These are phyloP conservation scores for Smutsia temminckii DNA, from an alignment of 2,797 vertebrate species.

Conservation along the genomic window DNA sequence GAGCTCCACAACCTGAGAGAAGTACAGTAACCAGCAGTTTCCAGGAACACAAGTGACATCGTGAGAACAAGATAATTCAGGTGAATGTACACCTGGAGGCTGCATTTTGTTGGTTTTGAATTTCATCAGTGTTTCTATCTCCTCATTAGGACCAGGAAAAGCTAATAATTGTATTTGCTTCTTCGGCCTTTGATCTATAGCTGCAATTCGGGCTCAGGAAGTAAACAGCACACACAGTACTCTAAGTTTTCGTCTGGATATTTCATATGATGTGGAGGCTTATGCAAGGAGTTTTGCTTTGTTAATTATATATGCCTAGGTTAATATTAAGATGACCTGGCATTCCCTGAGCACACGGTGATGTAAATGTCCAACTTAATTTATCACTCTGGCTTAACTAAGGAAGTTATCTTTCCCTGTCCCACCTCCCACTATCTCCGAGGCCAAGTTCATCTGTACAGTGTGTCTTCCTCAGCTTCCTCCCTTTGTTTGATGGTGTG, in stretches of 20 bases:
- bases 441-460: not conserved
- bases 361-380: not conserved
- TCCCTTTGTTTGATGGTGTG: not conserved
- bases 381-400: not conserved
- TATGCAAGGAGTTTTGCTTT: not conserved
- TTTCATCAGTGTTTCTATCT: not conserved
- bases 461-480: not conserved
- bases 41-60: not conserved
- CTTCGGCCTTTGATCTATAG: not conserved
- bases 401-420: not conserved
- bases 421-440: not conserved
- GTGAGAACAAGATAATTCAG: not conserved
- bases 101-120: not conserved
- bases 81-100: not conserved
- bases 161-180: not conserved
- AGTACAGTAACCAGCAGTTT: not conserved
- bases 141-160: constrained; percentile 15
- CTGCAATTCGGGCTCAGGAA: not conserved
- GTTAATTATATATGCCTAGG: not conserved
- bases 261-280: not conserved
- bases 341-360: not conserved
- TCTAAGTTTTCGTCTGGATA: not conserved
- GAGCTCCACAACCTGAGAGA: constrained; percentile 23
- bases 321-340: constrained; percentile 34
- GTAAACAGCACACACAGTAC: not conserved